A percentile compares a stretch with the other conserved stretches of the same genome.
These are phyloP conservation scores for Porites rus DNA, from an alignment of 92 coral and sea anemone genomes.

Conservation along the genomic window DNA sequence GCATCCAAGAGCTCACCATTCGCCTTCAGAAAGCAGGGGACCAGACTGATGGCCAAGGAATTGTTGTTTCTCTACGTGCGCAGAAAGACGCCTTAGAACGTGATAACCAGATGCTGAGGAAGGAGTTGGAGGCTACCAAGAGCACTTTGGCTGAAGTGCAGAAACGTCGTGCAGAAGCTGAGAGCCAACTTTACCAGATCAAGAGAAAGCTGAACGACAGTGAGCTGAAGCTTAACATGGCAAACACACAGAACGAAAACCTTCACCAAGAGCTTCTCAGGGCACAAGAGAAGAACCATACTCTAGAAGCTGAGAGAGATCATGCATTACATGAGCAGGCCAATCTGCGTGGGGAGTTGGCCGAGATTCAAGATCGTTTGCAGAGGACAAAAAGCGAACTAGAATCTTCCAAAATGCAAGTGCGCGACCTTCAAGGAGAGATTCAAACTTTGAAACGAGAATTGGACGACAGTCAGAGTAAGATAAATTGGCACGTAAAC, in stretches of 20 bases:
- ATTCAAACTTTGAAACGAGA: slow-evolving; percentile 68
- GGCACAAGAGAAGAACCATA: slow-evolving; percentile 83
- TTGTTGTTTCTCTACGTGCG: slow-evolving; percentile 85
- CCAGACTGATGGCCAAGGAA: slow-evolving; percentile 88
- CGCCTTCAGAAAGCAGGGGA: slow-evolving; percentile 82
- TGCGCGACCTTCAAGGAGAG: slow-evolving; percentile 64
- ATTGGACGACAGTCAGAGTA: slow-evolving; percentile 80
- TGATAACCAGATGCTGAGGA: slow-evolving; percentile 90
- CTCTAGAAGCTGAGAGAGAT: slow-evolving; percentile 83
- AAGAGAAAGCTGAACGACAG: slow-evolving; percentile 78
- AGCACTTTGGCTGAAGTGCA: slow-evolving; percentile 72
- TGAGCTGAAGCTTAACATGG: slow-evolving; percentile 75
- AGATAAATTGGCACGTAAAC: slow-evolving; percentile 83
- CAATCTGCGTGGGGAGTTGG: slow-evolving; percentile 83
- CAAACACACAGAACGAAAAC: slow-evolving; percentile 79
- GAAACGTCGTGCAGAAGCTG: slow-evolving; percentile 83
- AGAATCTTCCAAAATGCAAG: slow-evolving; percentile 70
- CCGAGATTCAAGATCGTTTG: slow-evolving; percentile 71
- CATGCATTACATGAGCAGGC: slow-evolving; percentile 85
- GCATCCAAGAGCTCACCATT: slow-evolving; percentile 83
- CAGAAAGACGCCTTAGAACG: slow-evolving; percentile 89
- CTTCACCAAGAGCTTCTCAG: slow-evolving; percentile 87
- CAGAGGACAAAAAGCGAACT: slow-evolving; percentile 70
- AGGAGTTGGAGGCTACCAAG: slow-evolving; percentile 79
- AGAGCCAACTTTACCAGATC: slow-evolving; percentile 76